phyloP scores from a whole-genome alignment of 2,113 vertebrate genomes.

The Theristicus caerulescens region DNA sequence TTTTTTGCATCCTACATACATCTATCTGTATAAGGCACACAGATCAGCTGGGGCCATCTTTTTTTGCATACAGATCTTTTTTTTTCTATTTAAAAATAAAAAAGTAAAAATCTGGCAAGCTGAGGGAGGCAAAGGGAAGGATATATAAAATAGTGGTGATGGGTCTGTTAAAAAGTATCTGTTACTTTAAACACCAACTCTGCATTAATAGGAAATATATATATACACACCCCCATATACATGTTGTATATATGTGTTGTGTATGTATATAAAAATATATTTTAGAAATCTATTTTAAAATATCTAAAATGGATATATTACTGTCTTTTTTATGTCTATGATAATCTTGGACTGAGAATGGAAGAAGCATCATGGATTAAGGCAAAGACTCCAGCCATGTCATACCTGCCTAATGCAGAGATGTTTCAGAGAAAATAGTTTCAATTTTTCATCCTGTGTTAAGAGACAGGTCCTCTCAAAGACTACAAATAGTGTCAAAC shows the following conservation, averaged over 20 bases:
- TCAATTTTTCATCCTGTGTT: not conserved
- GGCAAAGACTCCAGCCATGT: not conserved
- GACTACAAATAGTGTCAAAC: not conserved
- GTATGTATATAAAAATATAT: not conserved
- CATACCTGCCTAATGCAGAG: not conserved
- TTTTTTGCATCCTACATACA: not conserved
- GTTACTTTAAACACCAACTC: not conserved
- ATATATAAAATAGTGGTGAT: not conserved
- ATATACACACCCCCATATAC: rapidly evolving
- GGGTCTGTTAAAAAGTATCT: not conserved
- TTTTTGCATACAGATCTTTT: not conserved
- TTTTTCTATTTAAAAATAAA: not conserved
- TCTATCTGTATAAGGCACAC: not conserved
- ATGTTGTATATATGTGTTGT: not conserved
- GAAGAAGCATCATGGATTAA: not conserved
- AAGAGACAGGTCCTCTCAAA: not conserved
- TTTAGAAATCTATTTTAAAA: not conserved
- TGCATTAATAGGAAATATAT: not conserved
- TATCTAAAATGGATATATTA: not conserved
- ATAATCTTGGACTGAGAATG: not conserved
- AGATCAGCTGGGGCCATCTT: not conserved
- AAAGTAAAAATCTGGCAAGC: not conserved
- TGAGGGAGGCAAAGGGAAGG: not conserved
- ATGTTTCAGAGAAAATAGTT: not conserved
- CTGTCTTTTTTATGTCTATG: not conserved